phyloP scores from a whole-genome alignment of 2,888 invertebrate genomes.

The Meiosimyza decipiens region DNA sequence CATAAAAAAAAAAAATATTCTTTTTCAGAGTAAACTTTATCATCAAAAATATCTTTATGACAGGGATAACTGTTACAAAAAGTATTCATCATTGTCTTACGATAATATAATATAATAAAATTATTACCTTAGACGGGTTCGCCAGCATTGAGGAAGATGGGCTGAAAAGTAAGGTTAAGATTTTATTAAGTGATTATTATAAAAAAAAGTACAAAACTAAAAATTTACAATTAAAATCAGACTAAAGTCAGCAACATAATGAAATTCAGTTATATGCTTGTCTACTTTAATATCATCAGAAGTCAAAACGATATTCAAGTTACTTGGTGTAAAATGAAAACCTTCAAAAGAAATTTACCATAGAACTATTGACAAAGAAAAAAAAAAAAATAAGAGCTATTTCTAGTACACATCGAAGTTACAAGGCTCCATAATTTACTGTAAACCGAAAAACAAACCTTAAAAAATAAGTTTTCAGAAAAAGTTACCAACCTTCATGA shows the following conservation, averaged over 20 bases:
- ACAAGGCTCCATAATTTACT: no score
- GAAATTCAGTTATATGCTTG: conserved; percentile 44
- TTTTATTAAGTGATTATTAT: not conserved
- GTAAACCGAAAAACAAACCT: no score
- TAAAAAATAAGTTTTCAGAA: conserved; percentile 18
- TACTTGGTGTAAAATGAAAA: not conserved
- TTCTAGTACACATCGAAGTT: no score
- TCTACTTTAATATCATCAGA: conserved; percentile 42
- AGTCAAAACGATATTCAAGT: not conserved
- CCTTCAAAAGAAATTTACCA: no score
- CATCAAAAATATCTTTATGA: conserved; percentile 55
- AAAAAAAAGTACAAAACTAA: not conserved
- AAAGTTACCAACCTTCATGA: conserved; percentile 32
- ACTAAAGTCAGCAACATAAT: conserved; percentile 48
- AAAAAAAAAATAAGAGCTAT: no score
- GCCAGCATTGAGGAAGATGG: not conserved
- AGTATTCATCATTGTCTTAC: conserved; percentile 45
- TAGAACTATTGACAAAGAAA: no score
- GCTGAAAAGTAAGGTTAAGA: not conserved
- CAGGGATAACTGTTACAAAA: conserved; percentile 55
- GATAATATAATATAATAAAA: not conserved
- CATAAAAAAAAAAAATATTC: not conserved
- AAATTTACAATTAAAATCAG: conserved; percentile 41
- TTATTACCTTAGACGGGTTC: conserved; percentile 1
- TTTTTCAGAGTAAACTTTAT: conserved; percentile 48